Conservation (phyloP, 2,888 invertebrate genomes). For the Sarcophaga carnaria region DNA sequence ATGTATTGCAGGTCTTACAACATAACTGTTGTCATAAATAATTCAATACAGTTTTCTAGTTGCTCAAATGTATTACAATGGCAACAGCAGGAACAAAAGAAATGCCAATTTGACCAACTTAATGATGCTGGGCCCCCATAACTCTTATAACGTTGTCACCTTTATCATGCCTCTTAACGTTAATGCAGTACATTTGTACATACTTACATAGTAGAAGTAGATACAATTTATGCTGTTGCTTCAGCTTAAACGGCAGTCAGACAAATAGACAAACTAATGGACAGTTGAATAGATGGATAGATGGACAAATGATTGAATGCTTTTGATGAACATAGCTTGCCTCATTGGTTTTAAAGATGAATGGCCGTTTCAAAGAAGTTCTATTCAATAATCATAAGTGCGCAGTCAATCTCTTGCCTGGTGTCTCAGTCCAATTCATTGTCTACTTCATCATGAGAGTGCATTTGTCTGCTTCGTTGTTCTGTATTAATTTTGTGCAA, state of each 20-base stretch:
- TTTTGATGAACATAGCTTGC: too few relatives aligned
- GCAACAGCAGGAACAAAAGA: background rate
- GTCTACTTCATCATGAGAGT: slow-evolving; percentile 51
- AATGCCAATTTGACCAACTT: background rate
- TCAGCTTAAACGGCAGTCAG: slow-evolving; percentile 5
- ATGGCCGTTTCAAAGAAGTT: slow-evolving; percentile 22
- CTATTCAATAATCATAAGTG: slow-evolving; percentile 13
- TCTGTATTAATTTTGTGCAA: background rate
- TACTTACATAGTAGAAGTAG: background rate
- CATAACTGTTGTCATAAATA: slow-evolving; percentile 21
- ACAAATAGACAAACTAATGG: slow-evolving; percentile 8
- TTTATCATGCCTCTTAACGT: too few relatives aligned
- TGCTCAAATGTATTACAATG: background rate
- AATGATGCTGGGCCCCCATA: background rate
- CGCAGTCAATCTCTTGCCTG: background rate
- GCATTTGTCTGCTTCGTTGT: background rate
- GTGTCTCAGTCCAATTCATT: slow-evolving; percentile 21
- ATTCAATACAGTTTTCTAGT: slow-evolving; percentile 50
- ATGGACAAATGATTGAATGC: background rate
- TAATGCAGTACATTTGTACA: background rate
- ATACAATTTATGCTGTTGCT: slow-evolving; percentile 11
- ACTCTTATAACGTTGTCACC: too few relatives aligned
- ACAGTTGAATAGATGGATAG: slow-evolving; percentile 10
- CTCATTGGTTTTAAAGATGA: slow-evolving; percentile 1
- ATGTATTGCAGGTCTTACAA: background rate